A percentile compares a stretch with the other conserved stretches of the same genome.
Conservation (phyloP, 2,888 invertebrate genomes). For the Trachelus troglodyta region DNA sequence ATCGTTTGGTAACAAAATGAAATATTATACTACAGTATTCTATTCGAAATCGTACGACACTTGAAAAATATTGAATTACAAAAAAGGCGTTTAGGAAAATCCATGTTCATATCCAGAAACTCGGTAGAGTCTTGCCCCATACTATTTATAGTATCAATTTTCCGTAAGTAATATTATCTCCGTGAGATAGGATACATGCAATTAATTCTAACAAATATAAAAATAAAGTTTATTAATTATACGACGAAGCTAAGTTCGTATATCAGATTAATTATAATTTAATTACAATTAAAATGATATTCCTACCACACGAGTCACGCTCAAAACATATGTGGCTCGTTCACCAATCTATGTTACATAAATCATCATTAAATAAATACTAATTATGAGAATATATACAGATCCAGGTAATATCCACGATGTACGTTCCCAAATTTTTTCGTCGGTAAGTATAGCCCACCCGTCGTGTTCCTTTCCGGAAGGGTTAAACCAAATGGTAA, state of each 20-base stretch:
- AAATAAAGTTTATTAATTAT: constrained; percentile 36
- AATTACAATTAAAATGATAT: background rate
- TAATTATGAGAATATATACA: constrained; percentile 7
- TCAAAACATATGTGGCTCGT: background rate
- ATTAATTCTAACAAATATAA: constrained; percentile 11
- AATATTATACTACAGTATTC: background rate
- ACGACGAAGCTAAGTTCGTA: constrained; percentile 14
- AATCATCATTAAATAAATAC: constrained; percentile 4
- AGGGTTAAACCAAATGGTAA: background rate
- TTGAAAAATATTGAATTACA: background rate
- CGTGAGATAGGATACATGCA: constrained; percentile 42
- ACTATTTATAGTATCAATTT: background rate
- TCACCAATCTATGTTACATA: background rate
- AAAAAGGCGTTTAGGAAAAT: background rate
- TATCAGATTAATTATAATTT: background rate
- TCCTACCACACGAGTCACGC: background rate
- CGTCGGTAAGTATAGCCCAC: background rate
- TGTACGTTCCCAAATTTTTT: background rate
- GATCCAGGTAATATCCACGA: background rate
- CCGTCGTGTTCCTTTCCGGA: background rate
- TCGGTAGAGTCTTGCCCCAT: too few relatives aligned
- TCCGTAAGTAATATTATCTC: constrained; percentile 42
- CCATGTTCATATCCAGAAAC: background rate
- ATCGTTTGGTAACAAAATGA: background rate
- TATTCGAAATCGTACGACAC: background rate